A percentile compares a stretch with the other conserved stretches of the same genome.
Evolutionary conservation across 2,797 vertebrate genomes (phyloP).

Genomic region (Lacerta agilis): DNA sequence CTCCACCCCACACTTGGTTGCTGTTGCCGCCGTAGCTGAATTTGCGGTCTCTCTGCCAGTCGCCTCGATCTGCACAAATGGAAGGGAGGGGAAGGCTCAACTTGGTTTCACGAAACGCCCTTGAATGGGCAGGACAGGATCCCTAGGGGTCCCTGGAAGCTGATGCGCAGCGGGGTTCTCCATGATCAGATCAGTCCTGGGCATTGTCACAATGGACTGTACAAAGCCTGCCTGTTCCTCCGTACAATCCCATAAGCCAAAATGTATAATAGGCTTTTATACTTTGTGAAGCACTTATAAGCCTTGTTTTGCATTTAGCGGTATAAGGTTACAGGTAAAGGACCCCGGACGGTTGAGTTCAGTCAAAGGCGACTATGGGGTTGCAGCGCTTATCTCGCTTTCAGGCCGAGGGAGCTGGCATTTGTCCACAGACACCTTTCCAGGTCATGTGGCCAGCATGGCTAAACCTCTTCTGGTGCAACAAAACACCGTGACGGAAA

Average conservation of each 20-base stretch:
- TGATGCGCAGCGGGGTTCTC: too few relatives aligned
- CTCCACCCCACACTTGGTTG: slow-evolving; percentile 91
- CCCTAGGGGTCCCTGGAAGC: neutral
- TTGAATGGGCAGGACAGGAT: neutral
- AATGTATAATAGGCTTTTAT: too few relatives aligned
- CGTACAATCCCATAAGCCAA: too few relatives aligned
- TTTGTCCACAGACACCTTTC: neutral
- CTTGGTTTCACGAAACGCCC: neutral
- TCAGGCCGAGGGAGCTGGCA: too few relatives aligned
- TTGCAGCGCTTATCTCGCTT: too few relatives aligned
- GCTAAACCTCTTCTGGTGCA: neutral
- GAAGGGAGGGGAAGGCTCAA: neutral
- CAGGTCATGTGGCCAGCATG: neutral
- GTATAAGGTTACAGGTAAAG: neutral
- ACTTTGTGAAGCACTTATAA: too few relatives aligned
- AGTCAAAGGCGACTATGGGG: too few relatives aligned
- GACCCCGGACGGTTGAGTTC: too few relatives aligned
- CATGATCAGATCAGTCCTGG: too few relatives aligned
- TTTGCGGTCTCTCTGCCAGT: slow-evolving; percentile 96
- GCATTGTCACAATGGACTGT: neutral
- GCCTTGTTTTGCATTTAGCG: too few relatives aligned
- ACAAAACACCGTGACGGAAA: too few relatives aligned
- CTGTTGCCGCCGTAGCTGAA: slow-evolving; percentile 90
- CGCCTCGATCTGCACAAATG: slow-evolving; percentile 86
- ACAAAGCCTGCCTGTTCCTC: too few relatives aligned